phyloP scores from a whole-genome alignment of 2,888 invertebrate genomes.

The Punctoribates punctum region DNA sequence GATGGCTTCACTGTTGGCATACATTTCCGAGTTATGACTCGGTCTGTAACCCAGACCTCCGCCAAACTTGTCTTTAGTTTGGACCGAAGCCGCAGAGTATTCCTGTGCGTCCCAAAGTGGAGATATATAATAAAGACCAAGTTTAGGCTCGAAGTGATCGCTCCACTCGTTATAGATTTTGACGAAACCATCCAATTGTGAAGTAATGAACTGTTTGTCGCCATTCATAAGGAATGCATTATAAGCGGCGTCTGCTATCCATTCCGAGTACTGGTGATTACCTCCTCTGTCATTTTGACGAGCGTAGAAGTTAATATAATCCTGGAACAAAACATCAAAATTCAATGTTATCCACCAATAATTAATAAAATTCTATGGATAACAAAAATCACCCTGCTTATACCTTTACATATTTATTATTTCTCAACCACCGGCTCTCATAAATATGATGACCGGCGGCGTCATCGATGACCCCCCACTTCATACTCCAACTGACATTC shows the following conservation, averaged over 20 bases:
- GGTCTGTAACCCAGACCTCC: slow-evolving; percentile 8
- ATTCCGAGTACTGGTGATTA: slow-evolving; percentile 11
- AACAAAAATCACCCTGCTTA: no score
- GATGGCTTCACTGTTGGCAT: background rate
- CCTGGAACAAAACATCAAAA: background rate
- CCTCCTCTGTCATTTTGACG: background rate
- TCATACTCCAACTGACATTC: no score
- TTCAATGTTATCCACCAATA: background rate
- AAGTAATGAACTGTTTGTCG: slow-evolving; percentile 1
- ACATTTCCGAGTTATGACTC: slow-evolving; percentile 24
- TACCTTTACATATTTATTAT: background rate
- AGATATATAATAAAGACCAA: background rate
- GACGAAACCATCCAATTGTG: slow-evolving; percentile 17
- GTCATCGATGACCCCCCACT: background rate
- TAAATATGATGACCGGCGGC: slow-evolving; percentile 1
- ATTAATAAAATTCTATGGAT: background rate
- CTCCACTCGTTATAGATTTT: background rate
- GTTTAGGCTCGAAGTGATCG: slow-evolving; percentile 17
- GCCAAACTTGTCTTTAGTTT: background rate
- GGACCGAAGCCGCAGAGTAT: slow-evolving; percentile 13
- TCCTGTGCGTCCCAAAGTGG: slow-evolving; percentile 6
- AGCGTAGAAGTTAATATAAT: slow-evolving; percentile 1
- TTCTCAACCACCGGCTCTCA: background rate
- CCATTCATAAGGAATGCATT: slow-evolving; percentile 7
- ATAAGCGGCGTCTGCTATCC: background rate